Evolutionary conservation across 2,888 invertebrate species (phyloP), one percentile per base, ranked within the genome.

Genomic region (Philereme transversata): DNA sequence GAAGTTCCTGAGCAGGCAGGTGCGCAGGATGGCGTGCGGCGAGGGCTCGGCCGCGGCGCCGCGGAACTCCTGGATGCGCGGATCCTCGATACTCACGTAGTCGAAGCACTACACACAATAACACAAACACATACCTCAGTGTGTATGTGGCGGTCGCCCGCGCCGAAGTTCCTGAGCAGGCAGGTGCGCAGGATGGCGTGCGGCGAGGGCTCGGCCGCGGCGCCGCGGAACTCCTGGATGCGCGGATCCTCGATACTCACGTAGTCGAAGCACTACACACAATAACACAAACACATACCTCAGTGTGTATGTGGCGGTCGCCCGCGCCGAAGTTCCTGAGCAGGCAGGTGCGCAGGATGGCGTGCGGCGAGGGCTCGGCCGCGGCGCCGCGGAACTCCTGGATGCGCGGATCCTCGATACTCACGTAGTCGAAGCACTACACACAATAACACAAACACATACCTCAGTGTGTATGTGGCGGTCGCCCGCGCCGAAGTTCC

Each of bases 341-440:
- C 62, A 99, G 93, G 79, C 99, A 99, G 5, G 98, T 99, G 50
- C 98, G 92, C 57, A 99, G 93, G 67, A 99, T 97, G 72, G 98
- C 97, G 91, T 98, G 22, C 0, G 99, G 99, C 6, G 97, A 96
- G 0, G 98, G 98, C 88, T 99, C 98, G 50, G 98, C 98, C 0
- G 98, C 97, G 84, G 98, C 98, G n/a, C 96, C 96, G 88, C 99
- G 99, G 86, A 99, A 96, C 87, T 99, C 98, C 48, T 97, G 95
- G 36, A 99, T 97, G 68, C 99, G 94, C 0, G 98, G 98, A 93
- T 99, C 99, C 81, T 97, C 97, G 58, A 99, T 97, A 71, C 96
- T 95, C 70, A 99, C 97, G 84, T 97, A 96, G 91, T 99, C 99
- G 83, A 98, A 98, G 79, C 97, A 97, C 95, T 96, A 77, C 1